phyloP scores from a whole-genome alignment of 1,140 invertebrate genomes.

The Phocides pigmalion region DNA sequence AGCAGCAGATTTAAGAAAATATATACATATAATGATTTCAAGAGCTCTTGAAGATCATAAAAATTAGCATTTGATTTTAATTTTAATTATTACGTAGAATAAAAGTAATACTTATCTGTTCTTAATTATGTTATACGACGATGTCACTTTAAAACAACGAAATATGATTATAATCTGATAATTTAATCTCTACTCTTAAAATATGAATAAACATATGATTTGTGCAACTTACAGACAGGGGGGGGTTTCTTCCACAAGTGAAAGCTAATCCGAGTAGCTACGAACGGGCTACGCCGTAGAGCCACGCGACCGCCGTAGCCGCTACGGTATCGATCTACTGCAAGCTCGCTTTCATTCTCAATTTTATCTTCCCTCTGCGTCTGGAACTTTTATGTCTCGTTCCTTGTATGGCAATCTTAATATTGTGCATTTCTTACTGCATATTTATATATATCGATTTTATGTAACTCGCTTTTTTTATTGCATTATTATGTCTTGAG shows the following conservation, averaged over 20 bases:
- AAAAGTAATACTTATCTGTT: too few species aligned
- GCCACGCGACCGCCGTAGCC: not conserved
- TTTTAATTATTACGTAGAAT: too few species aligned
- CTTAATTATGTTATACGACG: too few species aligned
- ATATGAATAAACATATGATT: not conserved
- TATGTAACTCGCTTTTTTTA: not conserved
- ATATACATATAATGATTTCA: too few species aligned
- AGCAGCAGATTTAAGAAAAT: too few species aligned
- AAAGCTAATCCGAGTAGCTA: slow-evolving; percentile 7
- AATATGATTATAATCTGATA: too few species aligned
- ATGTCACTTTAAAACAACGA: too few species aligned
- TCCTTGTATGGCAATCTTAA: slow-evolving; percentile 13
- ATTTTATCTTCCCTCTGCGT: slow-evolving; percentile 22
- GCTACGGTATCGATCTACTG: slow-evolving; percentile 26
- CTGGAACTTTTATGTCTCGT: not conserved
- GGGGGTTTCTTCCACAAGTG: not conserved
- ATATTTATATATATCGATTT: slow-evolving; percentile 15
- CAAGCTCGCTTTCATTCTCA: slow-evolving; percentile 24
- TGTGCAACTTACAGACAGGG: not conserved
- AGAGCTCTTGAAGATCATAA: too few species aligned
- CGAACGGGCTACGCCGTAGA: slow-evolving; percentile 18
- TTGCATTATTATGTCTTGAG: too few species aligned
- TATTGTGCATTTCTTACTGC: slow-evolving; percentile 1
- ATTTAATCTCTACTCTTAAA: too few species aligned
- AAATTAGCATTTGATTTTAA: too few species aligned